These are phyloP conservation scores for Neolamprologus longior DNA, from an alignment of 2,113 vertebrate genomes.

Conservation along the genomic window DNA sequence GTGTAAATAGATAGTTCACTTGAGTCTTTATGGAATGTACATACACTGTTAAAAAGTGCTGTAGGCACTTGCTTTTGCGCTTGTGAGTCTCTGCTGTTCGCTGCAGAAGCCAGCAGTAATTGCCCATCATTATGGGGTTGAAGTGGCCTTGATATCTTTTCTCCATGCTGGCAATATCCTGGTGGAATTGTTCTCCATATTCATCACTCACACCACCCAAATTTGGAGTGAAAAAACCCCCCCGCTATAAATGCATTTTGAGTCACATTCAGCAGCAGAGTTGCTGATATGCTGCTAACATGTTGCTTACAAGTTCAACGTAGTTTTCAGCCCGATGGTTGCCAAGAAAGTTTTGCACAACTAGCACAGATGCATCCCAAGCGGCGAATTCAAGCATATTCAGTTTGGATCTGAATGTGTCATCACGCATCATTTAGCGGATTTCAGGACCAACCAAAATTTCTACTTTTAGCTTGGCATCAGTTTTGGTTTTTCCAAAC, in stretches of 20 bases:
- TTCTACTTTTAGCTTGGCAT: neutral
- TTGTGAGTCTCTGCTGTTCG: neutral
- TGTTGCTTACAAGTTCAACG: neutral
- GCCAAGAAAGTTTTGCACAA: neutral
- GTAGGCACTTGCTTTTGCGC: neutral
- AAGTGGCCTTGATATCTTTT: neutral
- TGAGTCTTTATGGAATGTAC: neutral
- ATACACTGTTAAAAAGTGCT: neutral
- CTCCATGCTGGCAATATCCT: neutral
- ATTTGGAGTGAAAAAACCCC: accelerated
- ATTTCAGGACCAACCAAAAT: neutral
- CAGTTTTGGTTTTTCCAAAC: neutral
- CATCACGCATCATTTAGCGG: neutral
- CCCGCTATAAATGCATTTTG: neutral
- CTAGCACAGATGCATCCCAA: neutral
- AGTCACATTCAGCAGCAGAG: neutral
- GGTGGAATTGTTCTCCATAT: neutral
- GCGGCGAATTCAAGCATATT: neutral
- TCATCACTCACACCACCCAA: neutral
- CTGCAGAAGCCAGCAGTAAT: neutral
- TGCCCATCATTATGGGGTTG: neutral
- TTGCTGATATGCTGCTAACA: neutral
- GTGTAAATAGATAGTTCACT: neutral
- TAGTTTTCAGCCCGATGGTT: neutral
- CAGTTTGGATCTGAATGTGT: neutral